Conservation (phyloP, 2,797 vertebrate species). For the Tauraco hartlaubi region DNA sequence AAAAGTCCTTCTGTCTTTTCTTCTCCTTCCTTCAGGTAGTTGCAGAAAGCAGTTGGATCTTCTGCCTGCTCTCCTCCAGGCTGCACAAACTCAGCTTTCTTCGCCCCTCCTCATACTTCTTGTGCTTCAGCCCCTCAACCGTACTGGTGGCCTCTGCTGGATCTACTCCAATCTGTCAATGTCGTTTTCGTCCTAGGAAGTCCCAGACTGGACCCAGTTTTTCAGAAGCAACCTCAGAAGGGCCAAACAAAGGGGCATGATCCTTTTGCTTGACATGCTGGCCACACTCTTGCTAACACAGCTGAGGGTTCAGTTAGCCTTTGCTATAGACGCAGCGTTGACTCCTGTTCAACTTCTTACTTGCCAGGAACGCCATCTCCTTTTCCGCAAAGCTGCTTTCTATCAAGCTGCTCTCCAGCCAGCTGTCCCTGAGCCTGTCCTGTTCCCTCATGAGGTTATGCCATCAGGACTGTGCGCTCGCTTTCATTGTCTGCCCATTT, state of each 20-base stretch:
- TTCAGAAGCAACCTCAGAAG: neutral
- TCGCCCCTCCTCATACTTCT: rapidly evolving
- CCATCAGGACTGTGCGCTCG: neutral
- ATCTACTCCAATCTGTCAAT: neutral
- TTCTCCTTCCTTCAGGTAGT: neutral
- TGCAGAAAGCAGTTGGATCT: neutral
- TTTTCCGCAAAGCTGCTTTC: neutral
- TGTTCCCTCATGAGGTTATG: neutral
- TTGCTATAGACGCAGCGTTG: neutral
- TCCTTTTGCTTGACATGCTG: neutral
- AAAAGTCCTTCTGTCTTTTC: neutral
- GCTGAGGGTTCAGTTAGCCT: neutral
- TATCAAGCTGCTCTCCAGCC: neutral
- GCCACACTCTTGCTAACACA: neutral
- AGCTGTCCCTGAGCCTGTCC: neutral
- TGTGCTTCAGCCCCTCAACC: neutral
- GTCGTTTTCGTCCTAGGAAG: neutral
- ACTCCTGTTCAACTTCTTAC: neutral
- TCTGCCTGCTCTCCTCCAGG: neutral
- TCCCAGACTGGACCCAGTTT: neutral
- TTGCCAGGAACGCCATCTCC: neutral
- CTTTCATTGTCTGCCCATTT: neutral
- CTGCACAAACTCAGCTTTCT: neutral
- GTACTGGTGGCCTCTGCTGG: neutral
- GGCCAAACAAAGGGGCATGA: neutral